Conservation (phyloP, 2,797 vertebrate genomes). For the Trematomus bernacchii region DNA sequence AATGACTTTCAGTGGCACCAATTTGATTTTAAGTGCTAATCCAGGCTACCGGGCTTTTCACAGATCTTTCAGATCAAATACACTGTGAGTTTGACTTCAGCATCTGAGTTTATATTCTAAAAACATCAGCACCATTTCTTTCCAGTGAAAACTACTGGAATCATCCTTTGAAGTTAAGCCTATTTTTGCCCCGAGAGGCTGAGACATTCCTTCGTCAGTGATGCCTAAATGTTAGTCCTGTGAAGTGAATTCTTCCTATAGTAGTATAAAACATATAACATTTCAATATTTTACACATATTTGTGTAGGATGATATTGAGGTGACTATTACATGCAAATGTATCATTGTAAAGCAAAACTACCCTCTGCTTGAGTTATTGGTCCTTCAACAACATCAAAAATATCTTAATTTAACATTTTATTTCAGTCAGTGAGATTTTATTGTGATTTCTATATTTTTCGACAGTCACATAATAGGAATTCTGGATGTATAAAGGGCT, state of each 20-base stretch:
- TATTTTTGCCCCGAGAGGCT: conserved; percentile 53
- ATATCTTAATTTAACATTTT: too few relatives aligned
- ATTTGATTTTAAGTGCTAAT: conserved; percentile 69
- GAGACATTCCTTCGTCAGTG: conserved; percentile 55
- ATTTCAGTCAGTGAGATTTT: too few relatives aligned
- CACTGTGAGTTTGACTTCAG: conserved; percentile 47
- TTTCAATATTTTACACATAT: too few relatives aligned
- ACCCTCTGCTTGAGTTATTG: too few relatives aligned
- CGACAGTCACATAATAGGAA: too few relatives aligned
- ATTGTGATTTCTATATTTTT: too few relatives aligned
- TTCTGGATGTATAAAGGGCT: too few relatives aligned
- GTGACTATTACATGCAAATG: too few relatives aligned
- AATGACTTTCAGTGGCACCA: conserved; percentile 67
- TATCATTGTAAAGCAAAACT: too few relatives aligned
- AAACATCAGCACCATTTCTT: conserved; percentile 29
- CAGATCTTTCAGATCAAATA: conserved; percentile 71
- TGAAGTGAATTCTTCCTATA: conserved; percentile 36
- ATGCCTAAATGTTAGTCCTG: conserved; percentile 45
- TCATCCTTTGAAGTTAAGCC: conserved; percentile 68
- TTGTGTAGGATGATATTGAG: too few relatives aligned
- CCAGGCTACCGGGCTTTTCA: conserved; percentile 62
- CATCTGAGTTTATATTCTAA: conserved; percentile 57
- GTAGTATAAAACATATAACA: too few relatives aligned
- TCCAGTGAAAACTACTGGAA: conserved; percentile 49
- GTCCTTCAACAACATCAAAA: too few relatives aligned